Evolutionary conservation across 2,888 invertebrate species (phyloP), one percentile per base, ranked within the genome.

Genomic region (Lasioglossum vierecki): DNA sequence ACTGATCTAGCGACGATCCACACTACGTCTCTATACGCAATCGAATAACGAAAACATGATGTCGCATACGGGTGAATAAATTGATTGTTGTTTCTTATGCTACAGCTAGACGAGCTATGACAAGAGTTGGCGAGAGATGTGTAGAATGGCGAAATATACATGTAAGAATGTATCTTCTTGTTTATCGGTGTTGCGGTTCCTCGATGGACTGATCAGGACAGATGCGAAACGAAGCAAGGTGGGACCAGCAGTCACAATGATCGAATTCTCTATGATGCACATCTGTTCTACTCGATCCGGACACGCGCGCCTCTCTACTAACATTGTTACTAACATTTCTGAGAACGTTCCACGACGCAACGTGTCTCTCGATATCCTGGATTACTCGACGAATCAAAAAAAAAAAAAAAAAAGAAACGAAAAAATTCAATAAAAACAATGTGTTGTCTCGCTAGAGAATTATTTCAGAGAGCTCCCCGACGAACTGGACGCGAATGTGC

Each of bases 231-330:
- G 93, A 94, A 93, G 93, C 93, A 93, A 92, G 92, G 92, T 88
- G 93, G 94, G 94, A 94, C 94, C 94, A 95, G 94, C 94, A 95
- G 94, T 94, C 94, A 92, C 91, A 92, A 92, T 90, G 90, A 92
- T 92, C 90, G 90, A 70, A 88, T 88, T 82, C 87, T 82, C 84
- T 84, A 84, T 73, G 63, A 53, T 76, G 80, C 76, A 86, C 79
- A 83, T 86, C 87, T 86, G 87, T 87, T 82, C 87, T 87, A 86
- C 84, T 86, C 80, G 82, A 78, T 68, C 80, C 53, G 70, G 13
- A 41, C 41, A 5, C 35, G 41, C 70, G 74, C 86, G 86, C 80
- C 79, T 77, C 49, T 82, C 82, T 79, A 68, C 71, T 35, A 13
- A 30, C 41, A 70, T 22, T 44, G n/a, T 66, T 46, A 30, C 66